These are phyloP conservation scores for Chaetogeoica ovagalla DNA, from an alignment of 2,888 invertebrate genomes.

Conservation along the genomic window DNA sequence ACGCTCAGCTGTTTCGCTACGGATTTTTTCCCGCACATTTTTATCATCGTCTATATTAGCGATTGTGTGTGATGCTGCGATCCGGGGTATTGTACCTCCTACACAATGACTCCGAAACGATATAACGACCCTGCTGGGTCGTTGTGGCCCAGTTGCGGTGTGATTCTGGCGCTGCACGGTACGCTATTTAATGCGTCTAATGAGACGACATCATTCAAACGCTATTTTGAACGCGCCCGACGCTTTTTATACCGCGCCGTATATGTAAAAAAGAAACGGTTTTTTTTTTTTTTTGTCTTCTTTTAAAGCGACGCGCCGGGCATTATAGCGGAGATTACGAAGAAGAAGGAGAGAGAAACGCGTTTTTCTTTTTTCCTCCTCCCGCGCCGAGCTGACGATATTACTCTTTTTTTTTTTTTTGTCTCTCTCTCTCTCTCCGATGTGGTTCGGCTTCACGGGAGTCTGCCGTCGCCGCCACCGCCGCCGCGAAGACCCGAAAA, in stretches of 20 bases:
- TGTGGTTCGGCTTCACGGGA: slow-evolving; percentile 31
- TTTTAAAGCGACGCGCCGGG: slow-evolving; percentile 4
- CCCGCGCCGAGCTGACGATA: slow-evolving; percentile 38
- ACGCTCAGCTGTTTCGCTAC: slow-evolving; percentile 24
- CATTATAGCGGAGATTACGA: slow-evolving; percentile 26
- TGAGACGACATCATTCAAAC: slow-evolving; percentile 47
- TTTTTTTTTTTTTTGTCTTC: too few species aligned
- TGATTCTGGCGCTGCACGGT: too few species aligned
- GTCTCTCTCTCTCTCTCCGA: too few species aligned
- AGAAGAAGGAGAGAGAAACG: background rate
- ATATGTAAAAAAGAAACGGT: background rate
- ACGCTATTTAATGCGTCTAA: slow-evolving; percentile 27
- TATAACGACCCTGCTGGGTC: slow-evolving; percentile 28
- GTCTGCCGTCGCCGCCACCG: background rate
- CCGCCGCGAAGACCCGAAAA: slow-evolving; percentile 18
- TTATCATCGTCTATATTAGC: slow-evolving; percentile 22
- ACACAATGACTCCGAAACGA: slow-evolving; percentile 16
- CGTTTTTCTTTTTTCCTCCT: too few species aligned
- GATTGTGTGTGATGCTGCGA: background rate
- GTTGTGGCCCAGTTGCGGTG: slow-evolving; percentile 50
- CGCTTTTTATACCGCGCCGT: background rate
- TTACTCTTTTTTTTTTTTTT: slow-evolving; percentile 13
- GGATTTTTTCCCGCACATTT: slow-evolving; percentile 12
- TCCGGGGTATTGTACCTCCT: background rate
- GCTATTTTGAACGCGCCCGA: background rate